phyloP scores from a whole-genome alignment of 2,797 vertebrate species.

The Mastacembelus armatus region DNA sequence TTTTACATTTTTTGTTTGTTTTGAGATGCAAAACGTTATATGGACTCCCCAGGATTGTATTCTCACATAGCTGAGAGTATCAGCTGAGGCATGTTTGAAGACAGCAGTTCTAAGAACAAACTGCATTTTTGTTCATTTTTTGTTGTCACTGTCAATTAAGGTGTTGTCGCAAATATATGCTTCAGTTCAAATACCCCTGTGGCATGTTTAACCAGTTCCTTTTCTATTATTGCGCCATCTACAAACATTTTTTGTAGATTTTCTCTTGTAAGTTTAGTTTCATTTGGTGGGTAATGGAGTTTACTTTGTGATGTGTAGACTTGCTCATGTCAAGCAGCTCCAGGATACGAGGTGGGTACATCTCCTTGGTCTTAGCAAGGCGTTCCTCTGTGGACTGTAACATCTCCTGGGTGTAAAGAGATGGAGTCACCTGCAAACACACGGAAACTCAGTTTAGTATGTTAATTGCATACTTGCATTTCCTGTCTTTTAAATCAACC shows the following conservation, averaged over 20 bases:
- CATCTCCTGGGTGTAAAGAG: slow-evolving; percentile 88
- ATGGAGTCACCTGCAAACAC: slow-evolving; percentile 87
- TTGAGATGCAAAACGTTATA: not conserved
- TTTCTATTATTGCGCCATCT: not conserved
- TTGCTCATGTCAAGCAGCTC: slow-evolving; percentile 85
- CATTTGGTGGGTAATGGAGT: not conserved
- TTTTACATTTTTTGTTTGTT: slow-evolving; percentile 2
- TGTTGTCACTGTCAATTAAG: not conserved
- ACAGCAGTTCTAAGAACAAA: slow-evolving; percentile 1
- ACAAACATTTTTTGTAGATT: not conserved
- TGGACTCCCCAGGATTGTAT: slow-evolving; percentile 25
- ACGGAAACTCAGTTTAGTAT: slow-evolving; percentile 29
- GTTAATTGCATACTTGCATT: not conserved
- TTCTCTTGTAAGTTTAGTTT: not conserved
- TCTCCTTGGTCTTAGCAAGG: slow-evolving; percentile 75
- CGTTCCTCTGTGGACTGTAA: slow-evolving; percentile 86
- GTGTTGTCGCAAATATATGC: not conserved
- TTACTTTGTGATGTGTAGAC: slow-evolving; percentile 88
- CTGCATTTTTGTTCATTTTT: slow-evolving; percentile 1
- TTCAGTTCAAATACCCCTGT: not conserved
- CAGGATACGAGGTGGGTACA: slow-evolving; percentile 80
- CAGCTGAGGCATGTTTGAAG: slow-evolving; percentile 3
- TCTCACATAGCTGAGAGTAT: slow-evolving; percentile 27
- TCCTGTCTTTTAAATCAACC: slow-evolving; percentile 12
- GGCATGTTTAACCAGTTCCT: not conserved